Evolutionary conservation across 2,888 invertebrate genomes (phyloP).

Genomic region (Coelopa pilipes): DNA sequence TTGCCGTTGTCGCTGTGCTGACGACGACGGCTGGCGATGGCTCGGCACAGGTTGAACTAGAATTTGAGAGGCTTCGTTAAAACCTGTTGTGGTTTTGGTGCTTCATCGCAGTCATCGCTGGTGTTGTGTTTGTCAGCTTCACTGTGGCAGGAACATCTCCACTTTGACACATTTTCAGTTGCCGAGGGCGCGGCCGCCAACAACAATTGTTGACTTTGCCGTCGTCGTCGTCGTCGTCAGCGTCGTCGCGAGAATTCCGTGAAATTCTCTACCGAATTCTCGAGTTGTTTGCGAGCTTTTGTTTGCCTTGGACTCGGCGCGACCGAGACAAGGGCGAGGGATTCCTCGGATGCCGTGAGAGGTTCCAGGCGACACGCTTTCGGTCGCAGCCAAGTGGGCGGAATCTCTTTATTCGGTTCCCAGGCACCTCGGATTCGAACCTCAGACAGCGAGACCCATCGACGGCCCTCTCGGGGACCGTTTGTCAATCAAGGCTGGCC

Average conservation of each 20-base stretch:
- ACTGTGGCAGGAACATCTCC: neutral
- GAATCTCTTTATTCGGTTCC: no score
- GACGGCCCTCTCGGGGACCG: neutral
- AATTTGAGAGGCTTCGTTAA: slow-evolving; percentile 12
- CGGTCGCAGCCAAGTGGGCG: no score
- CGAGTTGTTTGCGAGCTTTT: neutral
- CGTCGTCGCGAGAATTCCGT: neutral
- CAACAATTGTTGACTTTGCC: neutral
- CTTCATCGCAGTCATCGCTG: slow-evolving; percentile 21
- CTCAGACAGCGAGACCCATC: no score
- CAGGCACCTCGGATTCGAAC: no score
- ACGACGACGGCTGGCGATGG: neutral
- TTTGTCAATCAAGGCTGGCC: neutral
- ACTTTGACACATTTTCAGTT: neutral
- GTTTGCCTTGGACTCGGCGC: neutral
- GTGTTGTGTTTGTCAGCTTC: slow-evolving; percentile 7
- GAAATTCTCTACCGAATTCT: neutral
- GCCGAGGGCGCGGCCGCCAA: neutral
- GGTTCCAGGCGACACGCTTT: no score
- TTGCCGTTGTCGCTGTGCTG: neutral
- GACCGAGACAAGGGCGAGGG: neutral
- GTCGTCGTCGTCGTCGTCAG: no score
- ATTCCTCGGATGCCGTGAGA: no score
- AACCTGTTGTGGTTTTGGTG: slow-evolving; percentile 6
- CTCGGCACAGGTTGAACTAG: slow-evolving; percentile 3